Evolutionary conservation across 92 coral and sea anemone species (phyloP), one percentile per base, ranked within the genome.

Genomic region (Meandrina meandrites): DNA sequence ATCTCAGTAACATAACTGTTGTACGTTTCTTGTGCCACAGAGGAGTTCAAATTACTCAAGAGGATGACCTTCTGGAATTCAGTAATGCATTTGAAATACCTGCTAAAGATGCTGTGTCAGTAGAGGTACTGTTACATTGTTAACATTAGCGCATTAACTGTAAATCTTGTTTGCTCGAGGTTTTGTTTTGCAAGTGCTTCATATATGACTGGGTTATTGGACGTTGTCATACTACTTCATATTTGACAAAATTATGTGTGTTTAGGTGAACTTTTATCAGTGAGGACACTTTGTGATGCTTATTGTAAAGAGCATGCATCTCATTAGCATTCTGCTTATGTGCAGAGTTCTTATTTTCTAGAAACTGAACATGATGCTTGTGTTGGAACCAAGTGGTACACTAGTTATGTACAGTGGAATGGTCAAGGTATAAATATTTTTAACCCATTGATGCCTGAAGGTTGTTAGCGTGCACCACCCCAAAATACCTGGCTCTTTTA

Each of bases 291-390:
- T n/a, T n/a, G n/a, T n/a, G n/a, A n/a, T n/a, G n/a, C n/a, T n/a
- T n/a, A n/a, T n/a, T n/a, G n/a, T n/a, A n/a, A n/a, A n/a, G n/a
- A n/a, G n/a, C n/a, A n/a, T n/a, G n/a, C n/a, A n/a, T n/a, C n/a
- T n/a, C n/a, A n/a, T n/a, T n/a, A n/a, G n/a, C n/a, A n/a, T n/a
- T n/a, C n/a, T n/a, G n/a, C 11, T 24, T 24, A 60, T 60, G 68
- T 5, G 27, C 14, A 48, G 10, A 13, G 8, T 80, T 60, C 45
- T 11, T 67, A 45, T 28, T 74, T 21, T 42, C 18, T 56, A 96
- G 99, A 89, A 88, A n/a, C 83, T 95, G 37, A 92, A 94, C 66
- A 92, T 96, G 95, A 92, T 96, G 93, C 94, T 96, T 66, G 94
- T 96, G 30, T 93, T 96, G 71, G 96, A 89, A 72, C 89, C 92